Percentiles rank a stretch among this genome's conserved stretches.
Evolutionary conservation across 2,888 invertebrate species (phyloP).

Genomic region (Archips xylosteana): DNA sequence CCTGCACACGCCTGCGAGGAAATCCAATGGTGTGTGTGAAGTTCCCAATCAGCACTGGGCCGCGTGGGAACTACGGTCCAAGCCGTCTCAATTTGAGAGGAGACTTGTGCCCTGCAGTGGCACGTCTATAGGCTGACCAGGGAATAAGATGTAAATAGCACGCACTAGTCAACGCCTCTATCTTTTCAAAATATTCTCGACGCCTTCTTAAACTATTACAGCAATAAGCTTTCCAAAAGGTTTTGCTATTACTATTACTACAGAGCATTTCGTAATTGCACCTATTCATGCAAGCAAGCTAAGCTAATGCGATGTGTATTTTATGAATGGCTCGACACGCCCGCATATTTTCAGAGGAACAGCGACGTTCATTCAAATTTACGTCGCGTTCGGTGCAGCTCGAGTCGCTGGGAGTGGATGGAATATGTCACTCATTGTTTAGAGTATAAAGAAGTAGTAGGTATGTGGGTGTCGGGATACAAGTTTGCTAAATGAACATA

Average conservation of each 20-base stretch:
- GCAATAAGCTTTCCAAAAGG: neutral
- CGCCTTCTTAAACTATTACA: neutral
- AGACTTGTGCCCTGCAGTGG: no score
- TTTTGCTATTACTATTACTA: neutral
- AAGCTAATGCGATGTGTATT: conserved; percentile 9
- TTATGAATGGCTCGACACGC: conserved; percentile 16
- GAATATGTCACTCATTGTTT: neutral
- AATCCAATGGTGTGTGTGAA: no score
- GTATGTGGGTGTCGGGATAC: neutral
- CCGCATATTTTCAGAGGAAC: conserved; percentile 11
- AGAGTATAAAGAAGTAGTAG: no score
- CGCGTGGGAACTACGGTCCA: no score
- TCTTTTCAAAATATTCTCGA: neutral
- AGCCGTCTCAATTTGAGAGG: no score
- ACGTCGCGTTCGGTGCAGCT: neutral
- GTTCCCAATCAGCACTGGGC: no score
- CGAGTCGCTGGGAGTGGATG: conserved; percentile 4
- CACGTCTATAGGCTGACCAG: no score
- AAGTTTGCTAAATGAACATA: neutral
- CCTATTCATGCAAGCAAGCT: neutral
- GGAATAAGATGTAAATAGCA: no score
- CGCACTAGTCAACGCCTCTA: neutral
- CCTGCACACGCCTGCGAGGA: no score
- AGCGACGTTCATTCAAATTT: conserved; percentile 19
- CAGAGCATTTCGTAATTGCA: conserved; percentile 1